Evolutionary conservation across 1,140 invertebrate species (phyloP), one percentile per base, ranked within the genome.

Genomic region (Holotrichia oblita): DNA sequence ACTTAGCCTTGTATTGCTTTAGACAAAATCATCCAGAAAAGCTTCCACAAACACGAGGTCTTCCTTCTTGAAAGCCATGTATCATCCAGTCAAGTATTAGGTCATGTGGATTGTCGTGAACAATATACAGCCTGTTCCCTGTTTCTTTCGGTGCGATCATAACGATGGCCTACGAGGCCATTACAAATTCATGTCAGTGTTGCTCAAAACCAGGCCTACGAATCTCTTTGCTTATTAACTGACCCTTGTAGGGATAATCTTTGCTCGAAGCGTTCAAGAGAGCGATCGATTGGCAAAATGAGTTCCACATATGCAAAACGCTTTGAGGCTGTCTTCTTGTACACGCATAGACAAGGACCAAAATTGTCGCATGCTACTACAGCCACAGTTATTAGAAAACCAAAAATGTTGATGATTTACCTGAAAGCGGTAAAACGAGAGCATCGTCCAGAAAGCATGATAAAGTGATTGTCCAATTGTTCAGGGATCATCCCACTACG

Each of bases 321-420:
- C 44, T 48, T 48, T 48, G 44, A 48, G 44, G 44, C 7, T 48
- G 44, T 48, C 44, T 48, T 17, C 44, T 48, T 48, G 44, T 48
- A 6, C 44, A 48, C 44, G 44, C 44, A 48, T 48, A 14, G 44
- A 48, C 1, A 48, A 48, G 44, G 44, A 17, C 44, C 44, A 48
- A 48, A 48, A 48, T 48, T 48, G 2, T 48, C 7, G 7, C 7
- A 48, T 48, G 44, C 44, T 48, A 6, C 2, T 48, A 6, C 44
- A 48, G 44, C 44, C 44, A 48, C 1, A 48, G 44, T 48, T 10
- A 48, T 48, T 48, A 8, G 7, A 48, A 48, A 48, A 48, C n/a
- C 44, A 48, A 48, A 48, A 48, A 48, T 48, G 44, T 48, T 48
- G 10, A 48, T 48, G 44, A 48, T 48, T 48, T 48, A 14, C 44